Evolutionary conservation across 2,888 invertebrate genomes (phyloP).

Genomic region (Cerastis leucographa): DNA sequence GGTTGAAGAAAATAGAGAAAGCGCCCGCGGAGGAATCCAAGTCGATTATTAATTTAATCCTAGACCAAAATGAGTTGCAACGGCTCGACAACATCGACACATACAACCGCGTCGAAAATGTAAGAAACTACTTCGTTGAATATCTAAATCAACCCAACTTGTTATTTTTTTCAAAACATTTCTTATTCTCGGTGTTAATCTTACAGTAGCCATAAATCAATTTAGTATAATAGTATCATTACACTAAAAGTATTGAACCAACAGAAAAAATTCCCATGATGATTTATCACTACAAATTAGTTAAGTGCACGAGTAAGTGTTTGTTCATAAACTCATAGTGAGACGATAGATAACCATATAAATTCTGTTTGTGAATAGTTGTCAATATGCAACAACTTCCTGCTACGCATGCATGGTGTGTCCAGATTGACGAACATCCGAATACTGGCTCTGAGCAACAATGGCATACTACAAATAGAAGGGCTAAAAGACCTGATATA

Average conservation of each 20-base stretch:
- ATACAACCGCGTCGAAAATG: constrained; percentile 94
- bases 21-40: constrained; percentile 93
- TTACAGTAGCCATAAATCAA: background rate
- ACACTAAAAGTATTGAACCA: background rate
- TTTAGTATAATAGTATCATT: background rate
- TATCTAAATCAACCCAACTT: background rate
- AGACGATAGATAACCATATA: constrained; percentile 1
- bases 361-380: constrained; percentile 90
- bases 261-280: background rate
- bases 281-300: background rate
- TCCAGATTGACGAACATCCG: constrained; percentile 95
- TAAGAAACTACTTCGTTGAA: constrained; percentile 77
- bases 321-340: constrained; percentile 1
- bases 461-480: constrained; percentile 97
- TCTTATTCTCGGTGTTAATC: background rate
- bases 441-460: constrained; percentile 95
- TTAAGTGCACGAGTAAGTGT: constrained; percentile 25
- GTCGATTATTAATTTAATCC: constrained; percentile 92
- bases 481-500: constrained; percentile 96
- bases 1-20: constrained; percentile 95
- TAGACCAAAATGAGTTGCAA: constrained; percentile 97
- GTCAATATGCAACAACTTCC: constrained; percentile 95
- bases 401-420: constrained; percentile 96
- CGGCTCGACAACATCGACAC: constrained; percentile 96
- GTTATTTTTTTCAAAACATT: background rate